Evolutionary conservation across 2,797 vertebrate genomes (phyloP).

Genomic region (Ataeniobius toweri): DNA sequence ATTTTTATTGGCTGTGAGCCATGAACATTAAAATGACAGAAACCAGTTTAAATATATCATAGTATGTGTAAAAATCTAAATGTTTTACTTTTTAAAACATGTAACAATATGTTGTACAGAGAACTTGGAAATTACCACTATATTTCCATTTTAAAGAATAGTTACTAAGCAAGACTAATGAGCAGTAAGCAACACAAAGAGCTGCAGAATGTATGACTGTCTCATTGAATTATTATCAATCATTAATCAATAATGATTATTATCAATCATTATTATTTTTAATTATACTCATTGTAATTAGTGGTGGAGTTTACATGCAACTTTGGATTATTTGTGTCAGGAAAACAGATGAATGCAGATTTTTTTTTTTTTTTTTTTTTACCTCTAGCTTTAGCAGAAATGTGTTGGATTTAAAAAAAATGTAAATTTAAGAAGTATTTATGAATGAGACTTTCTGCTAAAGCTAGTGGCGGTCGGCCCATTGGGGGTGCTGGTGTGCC

Average conservation of each 20-base stretch:
- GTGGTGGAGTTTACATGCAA: not conserved
- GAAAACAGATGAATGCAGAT: not conserved
- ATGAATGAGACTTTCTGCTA: not conserved
- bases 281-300: too few relatives aligned
- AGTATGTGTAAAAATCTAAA: too few relatives aligned
- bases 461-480: too few relatives aligned
- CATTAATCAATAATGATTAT: not conserved
- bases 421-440: not conserved
- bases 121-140: slow-evolving; percentile 5
- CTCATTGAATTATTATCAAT: not conserved
- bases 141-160: slow-evolving; percentile 16
- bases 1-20: too few relatives aligned
- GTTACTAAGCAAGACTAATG: not conserved
- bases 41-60: too few relatives aligned
- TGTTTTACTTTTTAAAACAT: too few relatives aligned
- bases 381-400: not conserved
- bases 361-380: too few relatives aligned
- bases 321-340: not conserved
- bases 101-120: too few relatives aligned
- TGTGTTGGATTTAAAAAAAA: not conserved
- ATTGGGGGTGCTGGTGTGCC: too few relatives aligned
- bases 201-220: not conserved
- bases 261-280: not conserved
- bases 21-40: too few relatives aligned
- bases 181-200: too few relatives aligned